Percentiles rank a stretch among this genome's conserved stretches.
phyloP scores from a whole-genome alignment of 2,113 vertebrate species.

The Phyllostomus hastatus region DNA sequence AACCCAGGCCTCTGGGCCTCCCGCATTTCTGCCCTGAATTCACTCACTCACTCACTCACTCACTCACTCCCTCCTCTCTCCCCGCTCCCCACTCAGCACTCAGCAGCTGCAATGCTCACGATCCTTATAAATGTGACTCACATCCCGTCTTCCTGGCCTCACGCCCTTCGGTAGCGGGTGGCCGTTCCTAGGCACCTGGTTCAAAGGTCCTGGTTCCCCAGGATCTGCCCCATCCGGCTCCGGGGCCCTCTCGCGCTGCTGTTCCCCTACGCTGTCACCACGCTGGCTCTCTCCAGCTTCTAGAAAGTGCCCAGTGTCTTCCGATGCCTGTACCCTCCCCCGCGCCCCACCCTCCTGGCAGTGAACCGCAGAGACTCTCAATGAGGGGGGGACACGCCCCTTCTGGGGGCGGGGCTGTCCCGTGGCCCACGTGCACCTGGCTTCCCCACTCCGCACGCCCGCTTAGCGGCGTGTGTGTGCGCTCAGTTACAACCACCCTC shows the following conservation, averaged over 20 bases:
- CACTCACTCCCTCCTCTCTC: background rate
- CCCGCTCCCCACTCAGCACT: background rate
- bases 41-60: background rate
- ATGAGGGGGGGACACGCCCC: background rate
- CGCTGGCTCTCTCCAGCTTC: background rate
- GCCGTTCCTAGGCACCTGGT: no score
- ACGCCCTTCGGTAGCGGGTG: background rate
- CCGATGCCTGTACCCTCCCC: rapidly evolving
- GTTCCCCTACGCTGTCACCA: rapidly evolving
- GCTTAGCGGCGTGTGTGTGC: rapidly evolving
- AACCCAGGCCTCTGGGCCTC: background rate
- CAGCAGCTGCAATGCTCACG: background rate
- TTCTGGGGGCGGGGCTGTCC: background rate
- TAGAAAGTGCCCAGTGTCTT: background rate
- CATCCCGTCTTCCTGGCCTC: background rate
- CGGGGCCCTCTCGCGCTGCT: rapidly evolving
- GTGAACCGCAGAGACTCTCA: rapidly evolving
- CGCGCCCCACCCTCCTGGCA: background rate
- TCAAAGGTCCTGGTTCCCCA: no score
- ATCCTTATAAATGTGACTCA: background rate
- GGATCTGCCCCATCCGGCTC: no score
- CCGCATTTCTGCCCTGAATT: background rate
- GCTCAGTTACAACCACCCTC: no score
- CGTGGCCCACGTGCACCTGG: rapidly evolving
- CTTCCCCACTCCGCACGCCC: rapidly evolving